Evolutionary conservation across 2,113 vertebrate species (phyloP), one percentile per base, ranked within the genome.

Genomic region (Gymnogyps californianus): DNA sequence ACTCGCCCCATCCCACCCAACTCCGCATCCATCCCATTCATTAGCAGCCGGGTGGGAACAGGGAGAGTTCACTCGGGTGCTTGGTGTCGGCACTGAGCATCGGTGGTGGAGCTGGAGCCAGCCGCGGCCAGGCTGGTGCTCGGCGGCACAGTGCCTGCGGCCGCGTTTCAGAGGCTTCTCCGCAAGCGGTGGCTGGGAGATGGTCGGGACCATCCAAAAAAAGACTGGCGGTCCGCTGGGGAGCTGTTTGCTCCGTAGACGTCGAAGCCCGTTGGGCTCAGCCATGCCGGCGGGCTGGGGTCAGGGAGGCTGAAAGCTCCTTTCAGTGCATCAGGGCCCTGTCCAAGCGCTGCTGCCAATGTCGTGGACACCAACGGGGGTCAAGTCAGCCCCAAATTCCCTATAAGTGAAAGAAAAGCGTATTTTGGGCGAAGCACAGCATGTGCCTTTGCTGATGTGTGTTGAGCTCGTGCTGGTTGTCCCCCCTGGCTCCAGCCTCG

Each of bases 391-490:
- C 29, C 59, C 18, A 9, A 28, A 64, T 62, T 89, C 58, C 40
- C 13, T 47, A 16, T 47, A 49, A 57, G 46, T 18, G 36, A 16
- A 44, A 74, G 28, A 69, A 38, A 29, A 20, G 40, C 2, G 1
- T 57, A 1, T 40, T 89, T 91, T 29, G 83, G 51, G 18, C 74
- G 91, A 82, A 78, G 51, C 15, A 8, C 21, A 29, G 36, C 20
- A 14, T 0, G 2, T 49, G 52, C 46, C 34, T 70, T 34, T 87
- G 66, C 29, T 83, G 76, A 19, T 0, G 1, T 11, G 29, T 11
- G 19, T 21, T 31, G 38, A 67, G 42, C 57, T 85, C 2, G 0
- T 20, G 46, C 1, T 2, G 17, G 40, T 70, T 0, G 0, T n/a
- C 2, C 17, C 10, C 5, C 13, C 55, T 0, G 0, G 42, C 42